phyloP scores from a whole-genome alignment of 2,113 vertebrate species.

The Lophochroa leadbeateri region DNA sequence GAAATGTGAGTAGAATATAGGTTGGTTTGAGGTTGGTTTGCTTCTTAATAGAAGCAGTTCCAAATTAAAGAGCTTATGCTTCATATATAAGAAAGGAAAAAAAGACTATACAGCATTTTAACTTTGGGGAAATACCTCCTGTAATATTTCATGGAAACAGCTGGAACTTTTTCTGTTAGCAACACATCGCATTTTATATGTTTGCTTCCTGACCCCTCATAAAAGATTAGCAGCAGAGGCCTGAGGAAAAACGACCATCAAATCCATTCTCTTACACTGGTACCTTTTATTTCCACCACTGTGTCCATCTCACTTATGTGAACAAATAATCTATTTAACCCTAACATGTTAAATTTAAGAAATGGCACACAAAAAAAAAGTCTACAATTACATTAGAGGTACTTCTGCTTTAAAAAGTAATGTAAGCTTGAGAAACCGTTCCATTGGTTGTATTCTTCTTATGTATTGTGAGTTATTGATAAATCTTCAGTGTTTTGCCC shows the following conservation, averaged over 20 bases:
- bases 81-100: background rate
- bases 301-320: background rate
- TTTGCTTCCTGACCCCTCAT: background rate
- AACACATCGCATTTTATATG: background rate
- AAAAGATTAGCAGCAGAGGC: background rate
- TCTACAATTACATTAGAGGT: background rate
- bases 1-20: background rate
- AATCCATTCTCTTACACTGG: background rate
- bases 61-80: background rate
- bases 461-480: background rate
- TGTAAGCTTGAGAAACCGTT: background rate
- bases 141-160: background rate
- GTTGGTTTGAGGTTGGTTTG: background rate
- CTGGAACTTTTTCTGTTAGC: background rate
- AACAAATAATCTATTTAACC: background rate
- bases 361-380: background rate
- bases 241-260: background rate
- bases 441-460: background rate
- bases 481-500: background rate
- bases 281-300: background rate
- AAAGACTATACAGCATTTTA: background rate
- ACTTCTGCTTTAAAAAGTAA: background rate
- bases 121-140: background rate
- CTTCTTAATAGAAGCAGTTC: background rate
- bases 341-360: background rate